Evolutionary conservation across 2,888 invertebrate species (phyloP), one percentile per base, ranked within the genome.

Genomic region (Hipparchia semele): DNA sequence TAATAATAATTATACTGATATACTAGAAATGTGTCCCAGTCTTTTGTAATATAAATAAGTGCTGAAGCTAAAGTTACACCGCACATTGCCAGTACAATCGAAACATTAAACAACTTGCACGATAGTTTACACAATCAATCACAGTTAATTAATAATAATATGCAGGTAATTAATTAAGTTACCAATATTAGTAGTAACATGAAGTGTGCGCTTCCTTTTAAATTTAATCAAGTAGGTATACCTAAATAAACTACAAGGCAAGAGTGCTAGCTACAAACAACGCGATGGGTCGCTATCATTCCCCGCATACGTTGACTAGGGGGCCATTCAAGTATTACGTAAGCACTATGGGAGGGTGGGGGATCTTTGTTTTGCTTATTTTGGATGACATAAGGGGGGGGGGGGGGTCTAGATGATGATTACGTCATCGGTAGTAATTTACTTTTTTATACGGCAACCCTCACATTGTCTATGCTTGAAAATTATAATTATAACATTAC

Each of bases 191-290:
- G 6, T 49, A 49, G 6, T 49, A 49, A 65, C 23, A 68, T 45
- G 46, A 56, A 71, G 64, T 74, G 72, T 74, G 72, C 71, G 71
- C 65, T 68, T 71, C 39, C 65, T 33, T 65, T 10, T n/a, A 68
- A 60, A 4, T 23, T 64, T 68, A 68, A 64, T 53, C 54, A 49
- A 53, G 33, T 60, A 54, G 23, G 23, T 56, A 62, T 64, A 59
- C 53, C 45, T 68, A 13, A 39, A 5, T 39, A 39, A 39, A 5
- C 39, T 4, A 39, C 39, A 39, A 39, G 39, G 39, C 39, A 39
- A 5, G 39, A 39, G 39, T 39, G 2, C 39, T 39, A 5, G 39
- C 3, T 39, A 39, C 39, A 5, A 4, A 39, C 39, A 5, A 39
- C 39, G 39, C 39, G 5, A 39, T 39, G 2, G 39, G 39, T 5